Base-by-base conservation (phyloP, 2,797 vertebrate species). In the Sebastes jordani region DNA sequence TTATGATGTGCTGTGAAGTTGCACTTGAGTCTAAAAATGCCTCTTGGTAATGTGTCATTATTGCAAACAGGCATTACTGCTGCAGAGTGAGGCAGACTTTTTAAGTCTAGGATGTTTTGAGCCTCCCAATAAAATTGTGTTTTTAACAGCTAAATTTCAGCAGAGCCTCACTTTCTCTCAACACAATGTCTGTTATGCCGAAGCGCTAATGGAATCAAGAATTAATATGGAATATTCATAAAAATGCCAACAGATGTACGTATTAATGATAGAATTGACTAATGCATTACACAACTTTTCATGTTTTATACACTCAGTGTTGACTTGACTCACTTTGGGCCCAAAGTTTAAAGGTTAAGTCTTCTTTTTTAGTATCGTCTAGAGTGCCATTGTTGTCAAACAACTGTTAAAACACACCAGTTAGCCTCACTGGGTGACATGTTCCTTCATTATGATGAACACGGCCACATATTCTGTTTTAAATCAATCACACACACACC, bases 1-100 rank as follows among this genome's bases (percentile, higher is more conserved):
- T 89, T 70, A 86, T 23, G 78, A 86, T 74, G 29, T 38, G 27
- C 58, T 74, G 69, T 78, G 78, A 86, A 84, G 79, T 71, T 62
- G 63, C 60, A 81, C 77, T 80, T 42, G 14, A 76, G 54, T 54
- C 6, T 76, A 54, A 80, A 86, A 76, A 34, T 0, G 22, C 72
- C 81, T 18, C 71, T 65, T 16, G 68, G 59, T 59, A 59, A 81
- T 56, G 72, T 49, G 60, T 78, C 59, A 75, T 83, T 78, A 68
- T 29, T 66, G 62, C 81, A 81, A 84, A 82, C 55, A 78, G 58
- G 36, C 29, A 56, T 52, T 18, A 42, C 74, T 16, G 38, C 69
- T 27, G 79, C 68, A 46, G 32, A 52, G 27, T 4, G 49, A 72
- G 18, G 36, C 32, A 23, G 32, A 77, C 22, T 38, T 71, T 25